phyloP scores from a whole-genome alignment of 1,140 invertebrate species.

The Glossosoma conforme region DNA sequence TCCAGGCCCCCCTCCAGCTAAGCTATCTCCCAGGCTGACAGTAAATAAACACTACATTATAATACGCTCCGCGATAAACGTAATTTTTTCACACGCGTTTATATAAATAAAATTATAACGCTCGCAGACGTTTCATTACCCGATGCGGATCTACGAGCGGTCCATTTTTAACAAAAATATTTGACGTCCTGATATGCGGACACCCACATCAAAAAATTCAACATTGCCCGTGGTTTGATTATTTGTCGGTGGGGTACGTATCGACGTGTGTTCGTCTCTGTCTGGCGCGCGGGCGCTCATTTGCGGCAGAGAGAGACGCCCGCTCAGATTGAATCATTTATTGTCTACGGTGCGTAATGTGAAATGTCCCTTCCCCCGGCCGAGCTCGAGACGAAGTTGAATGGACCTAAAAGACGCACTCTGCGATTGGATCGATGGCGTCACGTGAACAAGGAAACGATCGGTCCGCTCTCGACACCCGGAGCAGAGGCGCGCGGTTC shows the following conservation, averaged over 20 bases:
- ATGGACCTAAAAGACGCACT: slow-evolving; percentile 50
- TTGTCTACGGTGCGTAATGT: slow-evolving; percentile 45
- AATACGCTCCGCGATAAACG: too few species aligned
- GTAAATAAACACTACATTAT: slow-evolving; percentile 27
- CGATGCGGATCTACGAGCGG: slow-evolving; percentile 8
- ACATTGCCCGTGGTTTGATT: slow-evolving; percentile 48
- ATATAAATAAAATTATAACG: too few species aligned
- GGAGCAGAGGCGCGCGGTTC: slow-evolving; percentile 13
- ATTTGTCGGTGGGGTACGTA: slow-evolving; percentile 47
- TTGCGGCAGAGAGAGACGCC: slow-evolving; percentile 19
- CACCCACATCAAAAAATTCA: slow-evolving; percentile 52
- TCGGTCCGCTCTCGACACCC: slow-evolving; percentile 2
- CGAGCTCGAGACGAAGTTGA: slow-evolving; percentile 47
- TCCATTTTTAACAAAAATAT: slow-evolving; percentile 37
- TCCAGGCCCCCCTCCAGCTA: slow-evolving; percentile 45
- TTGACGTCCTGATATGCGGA: slow-evolving; percentile 48
- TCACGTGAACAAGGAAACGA: slow-evolving; percentile 41
- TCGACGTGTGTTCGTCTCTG: slow-evolving; percentile 47
- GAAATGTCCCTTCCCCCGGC: slow-evolving; percentile 45
- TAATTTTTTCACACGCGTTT: too few species aligned
- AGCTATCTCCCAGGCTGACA: slow-evolving; percentile 38
- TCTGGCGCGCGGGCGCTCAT: slow-evolving; percentile 17
- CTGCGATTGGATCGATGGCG: slow-evolving; percentile 51
- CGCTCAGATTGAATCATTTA: slow-evolving; percentile 13
- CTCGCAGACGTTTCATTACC: too few species aligned